These are phyloP conservation scores for Colossoma macropomum DNA, from an alignment of 2,113 vertebrate species.

Conservation along the genomic window DNA sequence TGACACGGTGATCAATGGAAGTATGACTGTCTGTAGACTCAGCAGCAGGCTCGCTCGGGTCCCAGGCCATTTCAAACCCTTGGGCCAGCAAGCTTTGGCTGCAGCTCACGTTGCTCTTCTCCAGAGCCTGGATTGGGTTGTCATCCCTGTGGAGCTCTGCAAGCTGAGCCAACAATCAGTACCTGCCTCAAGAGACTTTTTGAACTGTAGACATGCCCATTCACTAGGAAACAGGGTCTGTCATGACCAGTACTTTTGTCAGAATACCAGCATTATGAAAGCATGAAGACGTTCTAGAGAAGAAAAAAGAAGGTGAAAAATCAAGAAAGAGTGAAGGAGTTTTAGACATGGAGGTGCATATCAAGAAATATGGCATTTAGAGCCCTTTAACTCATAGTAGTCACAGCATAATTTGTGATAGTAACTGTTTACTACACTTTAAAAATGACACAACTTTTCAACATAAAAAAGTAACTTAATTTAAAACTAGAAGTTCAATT, in stretches of 20 bases:
- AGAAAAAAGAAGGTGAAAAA: background rate
- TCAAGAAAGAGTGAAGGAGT: background rate
- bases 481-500: too few species aligned
- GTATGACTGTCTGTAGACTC: background rate
- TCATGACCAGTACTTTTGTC: conserved; percentile 1
- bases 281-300: background rate
- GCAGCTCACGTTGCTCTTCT: background rate
- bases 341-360: background rate
- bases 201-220: conserved; percentile 48
- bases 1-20: background rate
- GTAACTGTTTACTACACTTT: too few species aligned
- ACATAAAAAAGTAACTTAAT: too few species aligned
- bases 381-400: background rate
- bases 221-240: conserved; percentile 67
- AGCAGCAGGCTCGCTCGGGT: background rate
- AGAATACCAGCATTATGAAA: background rate
- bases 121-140: background rate
- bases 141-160: background rate
- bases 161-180: background rate
- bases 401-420: too few species aligned
- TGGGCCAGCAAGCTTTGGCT: background rate
- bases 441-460: too few species aligned
- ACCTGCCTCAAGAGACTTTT: background rate
- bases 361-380: background rate
- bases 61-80: background rate